Conservation (phyloP, 2,888 invertebrate species). For the Ichneumoninae sp. region DNA sequence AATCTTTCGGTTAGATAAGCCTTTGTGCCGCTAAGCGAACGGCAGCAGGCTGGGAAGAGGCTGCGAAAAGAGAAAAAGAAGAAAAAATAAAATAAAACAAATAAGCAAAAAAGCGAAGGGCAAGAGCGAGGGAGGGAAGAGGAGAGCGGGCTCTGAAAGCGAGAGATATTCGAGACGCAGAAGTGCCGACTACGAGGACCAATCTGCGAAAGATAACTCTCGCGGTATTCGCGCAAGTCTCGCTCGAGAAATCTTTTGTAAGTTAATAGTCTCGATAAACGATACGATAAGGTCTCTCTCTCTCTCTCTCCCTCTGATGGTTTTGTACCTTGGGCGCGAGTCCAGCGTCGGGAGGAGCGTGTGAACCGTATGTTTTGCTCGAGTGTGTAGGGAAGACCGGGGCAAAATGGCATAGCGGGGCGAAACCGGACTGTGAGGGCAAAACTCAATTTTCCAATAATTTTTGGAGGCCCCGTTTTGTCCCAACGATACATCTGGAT, state of each 20-base stretch:
- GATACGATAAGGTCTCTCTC: slow-evolving; percentile 12
- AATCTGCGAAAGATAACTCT: slow-evolving; percentile 56
- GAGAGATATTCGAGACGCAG: slow-evolving; percentile 62
- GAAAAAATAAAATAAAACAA: slow-evolving; percentile 24
- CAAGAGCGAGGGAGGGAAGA: slow-evolving; percentile 32
- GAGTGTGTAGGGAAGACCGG: too few species aligned
- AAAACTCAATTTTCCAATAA: too few species aligned
- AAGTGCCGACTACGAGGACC: slow-evolving; percentile 40
- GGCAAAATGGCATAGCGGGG: too few species aligned
- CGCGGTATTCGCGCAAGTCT: slow-evolving; percentile 7
- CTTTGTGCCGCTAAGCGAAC: slow-evolving; percentile 68
- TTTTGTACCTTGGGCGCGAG: slow-evolving; percentile 4
- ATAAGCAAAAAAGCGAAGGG: slow-evolving; percentile 36
- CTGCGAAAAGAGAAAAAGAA: slow-evolving; percentile 32
- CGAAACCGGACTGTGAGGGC: too few species aligned
- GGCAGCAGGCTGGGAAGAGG: slow-evolving; percentile 64
- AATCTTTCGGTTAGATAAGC: slow-evolving; percentile 82
- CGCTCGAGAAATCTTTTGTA: slow-evolving; percentile 15
- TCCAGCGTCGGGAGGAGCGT: slow-evolving; percentile 22
- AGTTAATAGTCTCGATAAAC: slow-evolving; percentile 34
- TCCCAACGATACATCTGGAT: too few species aligned
- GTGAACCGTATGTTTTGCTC: neutral
- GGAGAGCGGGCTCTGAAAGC: slow-evolving; percentile 37
- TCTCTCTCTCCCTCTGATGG: neutral
- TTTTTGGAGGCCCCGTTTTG: too few species aligned